Percentiles rank a stretch among this genome's conserved stretches.
These are phyloP conservation scores for Hippoglossus stenolepis DNA, from an alignment of 2,113 vertebrate species.

Conservation along the genomic window DNA sequence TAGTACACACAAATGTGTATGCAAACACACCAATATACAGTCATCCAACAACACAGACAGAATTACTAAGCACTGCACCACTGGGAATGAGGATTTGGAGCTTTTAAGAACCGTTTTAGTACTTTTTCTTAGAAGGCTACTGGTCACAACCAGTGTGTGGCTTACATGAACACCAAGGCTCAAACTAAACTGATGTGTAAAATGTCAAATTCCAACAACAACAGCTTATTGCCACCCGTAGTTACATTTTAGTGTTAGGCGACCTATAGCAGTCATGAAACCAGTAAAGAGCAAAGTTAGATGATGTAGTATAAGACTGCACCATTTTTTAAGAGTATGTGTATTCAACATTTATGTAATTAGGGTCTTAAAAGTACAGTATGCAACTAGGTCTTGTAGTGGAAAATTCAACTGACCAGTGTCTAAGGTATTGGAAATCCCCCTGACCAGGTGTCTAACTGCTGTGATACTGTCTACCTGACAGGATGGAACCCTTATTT, in stretches of 20 bases:
- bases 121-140: constrained; percentile 26
- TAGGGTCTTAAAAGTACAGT: background rate
- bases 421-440: no score
- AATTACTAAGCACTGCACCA: constrained; percentile 35
- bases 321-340: no score
- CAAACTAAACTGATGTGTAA: background rate
- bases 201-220: background rate
- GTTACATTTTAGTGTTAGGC: background rate
- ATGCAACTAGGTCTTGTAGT: no score
- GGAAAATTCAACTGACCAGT: no score
- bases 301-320: no score
- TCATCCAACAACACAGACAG: constrained; percentile 36
- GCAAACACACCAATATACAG: constrained; percentile 45
- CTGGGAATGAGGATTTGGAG: constrained; percentile 43
- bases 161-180: constrained; percentile 1
- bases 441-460: no score
- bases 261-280: background rate
- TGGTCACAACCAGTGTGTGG: constrained; percentile 21
- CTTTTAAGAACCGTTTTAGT: constrained; percentile 49
- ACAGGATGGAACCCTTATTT: no score
- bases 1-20: constrained; percentile 36
- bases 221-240: background rate
- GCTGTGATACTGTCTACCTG: no score
- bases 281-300: background rate
- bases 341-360: background rate